Evolutionary conservation across 1,140 invertebrate genomes (phyloP).

Genomic region (Euwallacea fornicatus): DNA sequence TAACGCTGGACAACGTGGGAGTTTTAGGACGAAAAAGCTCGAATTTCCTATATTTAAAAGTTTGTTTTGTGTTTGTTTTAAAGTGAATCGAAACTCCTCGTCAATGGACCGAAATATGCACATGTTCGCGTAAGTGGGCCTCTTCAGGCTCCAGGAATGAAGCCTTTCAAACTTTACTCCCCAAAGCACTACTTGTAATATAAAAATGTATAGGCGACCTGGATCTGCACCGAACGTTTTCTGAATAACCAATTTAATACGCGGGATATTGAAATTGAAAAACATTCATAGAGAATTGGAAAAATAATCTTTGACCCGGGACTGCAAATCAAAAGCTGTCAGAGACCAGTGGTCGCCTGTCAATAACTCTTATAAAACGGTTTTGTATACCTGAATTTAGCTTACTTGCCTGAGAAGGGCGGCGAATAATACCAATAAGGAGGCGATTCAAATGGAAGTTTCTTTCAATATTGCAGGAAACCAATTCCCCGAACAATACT

Average conservation of each 20-base stretch:
- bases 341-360: slow-evolving; percentile 40
- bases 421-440: too few species aligned
- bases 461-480: too few species aligned
- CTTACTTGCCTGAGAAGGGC: background rate
- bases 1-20: slow-evolving; percentile 25
- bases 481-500: too few species aligned
- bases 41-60: background rate
- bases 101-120: too few species aligned
- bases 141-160: too few species aligned
- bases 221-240: slow-evolving; percentile 36
- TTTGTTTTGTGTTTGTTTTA: slow-evolving; percentile 1
- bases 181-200: too few species aligned
- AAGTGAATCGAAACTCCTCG: background rate
- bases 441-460: too few species aligned
- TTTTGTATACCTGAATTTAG: slow-evolving; percentile 27
- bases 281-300: slow-evolving; percentile 39
- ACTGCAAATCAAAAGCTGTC: slow-evolving; percentile 36
- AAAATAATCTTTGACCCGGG: slow-evolving; percentile 32
- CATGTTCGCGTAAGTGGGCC: too few species aligned
- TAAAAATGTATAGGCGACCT: background rate
- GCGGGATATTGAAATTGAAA: slow-evolving; percentile 41
- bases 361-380: slow-evolving; percentile 33
- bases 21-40: slow-evolving; percentile 4
- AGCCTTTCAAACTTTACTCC: too few species aligned
- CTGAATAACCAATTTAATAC: slow-evolving; percentile 42